Evolutionary conservation across 2,797 vertebrate genomes (phyloP).

Genomic region (Hozukius guyotensis): DNA sequence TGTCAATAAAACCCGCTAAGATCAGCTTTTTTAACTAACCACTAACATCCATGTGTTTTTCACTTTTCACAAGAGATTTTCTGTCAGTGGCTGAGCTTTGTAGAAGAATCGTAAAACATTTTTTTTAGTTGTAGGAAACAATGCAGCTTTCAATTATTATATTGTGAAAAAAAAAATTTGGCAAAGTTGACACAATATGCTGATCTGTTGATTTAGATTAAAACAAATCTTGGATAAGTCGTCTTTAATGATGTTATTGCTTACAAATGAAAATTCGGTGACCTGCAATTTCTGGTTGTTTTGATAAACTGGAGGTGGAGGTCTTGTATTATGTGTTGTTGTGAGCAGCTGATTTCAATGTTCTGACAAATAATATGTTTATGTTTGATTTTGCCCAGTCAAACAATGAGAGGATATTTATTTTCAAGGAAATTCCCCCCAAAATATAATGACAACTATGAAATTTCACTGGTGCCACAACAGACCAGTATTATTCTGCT

Average conservation of each 20-base stretch:
- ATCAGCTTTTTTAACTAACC: not conserved
- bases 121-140: not conserved
- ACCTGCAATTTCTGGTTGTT: constrained; percentile 65
- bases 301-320: constrained; percentile 59
- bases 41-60: constrained; percentile 8
- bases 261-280: constrained; percentile 61
- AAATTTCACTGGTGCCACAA: not conserved
- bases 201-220: constrained; percentile 71
- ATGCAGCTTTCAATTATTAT: constrained; percentile 5
- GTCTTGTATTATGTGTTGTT: constrained; percentile 33
- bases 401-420: constrained; percentile 15
- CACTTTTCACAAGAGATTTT: constrained; percentile 12
- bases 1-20: too few species aligned
- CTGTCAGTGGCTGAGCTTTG: not conserved
- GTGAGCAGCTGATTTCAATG: constrained; percentile 34
- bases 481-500: constrained; percentile 5
- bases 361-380: constrained; percentile 22
- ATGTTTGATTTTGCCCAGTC: not conserved
- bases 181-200: constrained; percentile 48
- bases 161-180: constrained; percentile 5
- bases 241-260: constrained; percentile 69
- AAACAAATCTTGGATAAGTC: constrained; percentile 69
- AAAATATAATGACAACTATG: not conserved
- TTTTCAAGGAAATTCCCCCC: not conserved
- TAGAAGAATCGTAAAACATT: not conserved